These are phyloP conservation scores for Panonychus citri DNA, from an alignment of 1,140 invertebrate genomes.

Conservation along the genomic window DNA sequence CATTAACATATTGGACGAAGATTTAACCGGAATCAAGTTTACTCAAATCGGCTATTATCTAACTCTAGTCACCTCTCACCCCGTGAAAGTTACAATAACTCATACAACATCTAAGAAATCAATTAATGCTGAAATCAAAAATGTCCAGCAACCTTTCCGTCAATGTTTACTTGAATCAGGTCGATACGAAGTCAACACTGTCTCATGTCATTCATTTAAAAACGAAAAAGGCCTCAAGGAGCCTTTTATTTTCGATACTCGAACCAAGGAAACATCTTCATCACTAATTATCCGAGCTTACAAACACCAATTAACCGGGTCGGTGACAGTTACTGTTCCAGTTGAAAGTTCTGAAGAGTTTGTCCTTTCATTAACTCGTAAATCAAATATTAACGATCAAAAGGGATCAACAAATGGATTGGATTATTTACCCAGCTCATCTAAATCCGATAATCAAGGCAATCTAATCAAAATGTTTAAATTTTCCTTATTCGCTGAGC, in stretches of 20 bases:
- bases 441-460: not conserved
- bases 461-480: not conserved
- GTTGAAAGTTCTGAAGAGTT: not conserved
- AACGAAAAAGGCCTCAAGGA: constrained; percentile 15
- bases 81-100: constrained; percentile 30
- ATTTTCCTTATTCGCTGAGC: not conserved
- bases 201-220: constrained; percentile 57
- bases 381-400: not conserved
- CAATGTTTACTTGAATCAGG: not conserved
- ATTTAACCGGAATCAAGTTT: constrained; percentile 41
- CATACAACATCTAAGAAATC: constrained; percentile 24
- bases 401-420: not conserved
- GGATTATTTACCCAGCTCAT: not conserved
- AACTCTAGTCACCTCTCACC: constrained; percentile 40
- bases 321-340: not conserved
- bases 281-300: not conserved
- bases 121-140: not conserved
- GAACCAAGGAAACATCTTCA: not conserved
- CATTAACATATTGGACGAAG: constrained; percentile 37
- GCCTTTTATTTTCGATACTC: not conserved
- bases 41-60: constrained; percentile 48
- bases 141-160: not conserved
- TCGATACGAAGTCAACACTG: not conserved
- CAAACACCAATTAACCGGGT: not conserved
- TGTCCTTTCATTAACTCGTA: not conserved